Evolutionary conservation across 1,140 invertebrate species (phyloP), one percentile per base, ranked within the genome.

Genomic region (Bathynomus jamesi): DNA sequence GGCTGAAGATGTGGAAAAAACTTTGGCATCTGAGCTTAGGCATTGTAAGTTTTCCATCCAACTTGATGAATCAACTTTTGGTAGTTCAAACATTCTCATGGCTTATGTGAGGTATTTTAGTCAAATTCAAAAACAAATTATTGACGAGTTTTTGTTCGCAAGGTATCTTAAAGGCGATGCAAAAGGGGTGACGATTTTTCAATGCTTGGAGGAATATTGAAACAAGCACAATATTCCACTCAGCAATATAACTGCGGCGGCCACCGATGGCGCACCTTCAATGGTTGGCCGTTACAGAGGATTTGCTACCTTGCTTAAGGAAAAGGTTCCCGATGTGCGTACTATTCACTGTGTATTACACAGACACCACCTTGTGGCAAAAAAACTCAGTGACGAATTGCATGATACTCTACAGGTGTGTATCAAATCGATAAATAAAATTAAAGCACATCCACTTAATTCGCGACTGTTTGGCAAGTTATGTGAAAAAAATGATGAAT

Each of bases 251-350:
- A 65, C 79, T 46, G 78, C 77, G 65, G 72, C 73, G 69, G 78
- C 78, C 73, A 80, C 78, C 67, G 79, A 82, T 79, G 78, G 76
- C 67, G 76, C 76, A 77, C 76, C 71, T 67, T 72, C 79, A 61
- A 79, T 79, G 78, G 65, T 74, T 68, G 78, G 76, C 28, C 65
- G 78, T 28, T 76, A 80, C 72, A 72, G 69, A 69, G 73, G 71
- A 53, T 80, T 81, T 67, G 65, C 78, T 29, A 71, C 70, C 25
- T 74, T 76, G 65, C 75, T 81, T 53, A 81, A 80, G 76, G 72
- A 78, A 46, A 65, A 71, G 62, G 76, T 78, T 30, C 78, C 78
- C 65, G 46, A 67, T 66, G 30, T 74, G 31, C 69, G 69, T 70
- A 70, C 73, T 67, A 46, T 74, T 31, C 69, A 60, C 32, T 66